Evolutionary conservation across 2,888 invertebrate genomes (phyloP).

Genomic region (Zaprionus lineosus): DNA sequence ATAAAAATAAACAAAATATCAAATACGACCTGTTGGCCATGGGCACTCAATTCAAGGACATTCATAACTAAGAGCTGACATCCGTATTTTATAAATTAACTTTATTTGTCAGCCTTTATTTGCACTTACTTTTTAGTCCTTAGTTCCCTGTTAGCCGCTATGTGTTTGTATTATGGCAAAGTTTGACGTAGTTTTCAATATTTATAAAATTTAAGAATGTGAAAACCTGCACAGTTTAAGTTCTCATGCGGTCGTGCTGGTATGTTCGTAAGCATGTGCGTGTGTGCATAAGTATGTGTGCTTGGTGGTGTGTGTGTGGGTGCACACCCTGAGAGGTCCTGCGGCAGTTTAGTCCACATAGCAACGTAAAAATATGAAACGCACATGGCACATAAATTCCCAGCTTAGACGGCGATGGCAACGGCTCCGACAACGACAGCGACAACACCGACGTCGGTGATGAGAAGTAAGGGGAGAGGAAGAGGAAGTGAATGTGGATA

Average conservation of each 20-base stretch:
- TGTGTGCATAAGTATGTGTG: slow-evolving; percentile 1
- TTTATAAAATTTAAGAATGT: slow-evolving; percentile 45
- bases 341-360: slow-evolving; percentile 53
- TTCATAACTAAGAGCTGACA: too few species aligned
- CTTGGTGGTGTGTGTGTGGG: neutral
- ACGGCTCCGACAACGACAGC: neutral
- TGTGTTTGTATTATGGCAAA: slow-evolving; percentile 2
- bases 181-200: slow-evolving; percentile 42
- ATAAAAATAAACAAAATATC: too few species aligned
- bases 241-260: slow-evolving; percentile 7
- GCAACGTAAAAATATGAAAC: slow-evolving; percentile 70
- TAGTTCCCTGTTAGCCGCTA: slow-evolving; percentile 2
- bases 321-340: slow-evolving; percentile 21
- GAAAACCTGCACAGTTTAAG: slow-evolving; percentile 18
- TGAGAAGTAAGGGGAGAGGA: too few species aligned
- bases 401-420: slow-evolving; percentile 68
- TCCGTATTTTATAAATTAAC: too few species aligned
- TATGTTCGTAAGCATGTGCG: neutral
- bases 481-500: neutral
- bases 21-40: slow-evolving; percentile 2
- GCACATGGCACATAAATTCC: slow-evolving; percentile 74
- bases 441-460: neutral
- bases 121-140: too few species aligned
- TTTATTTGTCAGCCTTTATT: too few species aligned
- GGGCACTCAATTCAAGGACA: too few species aligned